Percentiles rank a stretch among this genome's conserved stretches.
These are phyloP conservation scores for Sepioteuthis lessoniana DNA, from an alignment of 2,888 invertebrate species.

Conservation along the genomic window DNA sequence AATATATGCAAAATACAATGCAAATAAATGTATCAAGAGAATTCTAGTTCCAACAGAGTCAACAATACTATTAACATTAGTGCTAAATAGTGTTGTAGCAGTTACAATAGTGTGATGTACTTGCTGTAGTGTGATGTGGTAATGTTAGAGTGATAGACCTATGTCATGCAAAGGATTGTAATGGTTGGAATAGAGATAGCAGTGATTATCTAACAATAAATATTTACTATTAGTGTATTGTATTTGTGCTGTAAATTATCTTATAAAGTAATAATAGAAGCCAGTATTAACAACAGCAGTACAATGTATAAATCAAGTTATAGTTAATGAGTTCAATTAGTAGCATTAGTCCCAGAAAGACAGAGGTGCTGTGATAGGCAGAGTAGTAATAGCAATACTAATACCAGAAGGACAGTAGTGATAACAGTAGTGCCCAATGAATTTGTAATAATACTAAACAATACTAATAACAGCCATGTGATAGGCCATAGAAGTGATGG, in stretches of 20 bases:
- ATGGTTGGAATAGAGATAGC: background rate
- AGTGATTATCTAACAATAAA: background rate
- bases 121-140: background rate
- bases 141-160: background rate
- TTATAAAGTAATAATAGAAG: background rate
- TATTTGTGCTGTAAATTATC: background rate
- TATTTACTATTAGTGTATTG: background rate
- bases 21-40: background rate
- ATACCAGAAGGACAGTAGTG: background rate
- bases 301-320: background rate
- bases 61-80: background rate
- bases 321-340: background rate
- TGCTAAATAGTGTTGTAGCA: background rate
- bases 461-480: background rate
- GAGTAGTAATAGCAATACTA: background rate
- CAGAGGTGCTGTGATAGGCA: background rate
- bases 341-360: background rate
- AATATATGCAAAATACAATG: background rate
- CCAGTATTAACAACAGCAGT: background rate
- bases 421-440: background rate
- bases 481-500: background rate
- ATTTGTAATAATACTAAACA: background rate
- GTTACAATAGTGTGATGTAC: background rate
- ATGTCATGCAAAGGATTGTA: background rate
- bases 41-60: background rate